phyloP scores from a whole-genome alignment of 1,140 invertebrate genomes.

The Ostrea denselamellosa region DNA sequence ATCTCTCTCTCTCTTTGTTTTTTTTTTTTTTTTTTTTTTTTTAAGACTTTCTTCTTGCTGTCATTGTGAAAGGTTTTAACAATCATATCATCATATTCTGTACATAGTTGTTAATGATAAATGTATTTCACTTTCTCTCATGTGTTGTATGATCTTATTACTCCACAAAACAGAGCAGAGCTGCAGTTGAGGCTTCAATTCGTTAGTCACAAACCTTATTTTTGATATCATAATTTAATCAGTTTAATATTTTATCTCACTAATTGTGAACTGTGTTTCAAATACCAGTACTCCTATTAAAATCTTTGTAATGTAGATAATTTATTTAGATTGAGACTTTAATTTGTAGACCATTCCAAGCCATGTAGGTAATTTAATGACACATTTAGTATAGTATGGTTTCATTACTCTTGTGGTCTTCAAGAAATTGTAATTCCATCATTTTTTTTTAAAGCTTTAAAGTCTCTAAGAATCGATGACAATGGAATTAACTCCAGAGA shows the following conservation, averaged over 20 bases:
- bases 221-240: too few species aligned
- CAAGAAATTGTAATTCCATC: not conserved
- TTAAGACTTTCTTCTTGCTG: not conserved
- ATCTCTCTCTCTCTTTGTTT: too few species aligned
- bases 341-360: too few species aligned
- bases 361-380: too few species aligned
- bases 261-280: too few species aligned
- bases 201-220: not conserved
- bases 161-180: slow-evolving; percentile 20
- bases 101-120: slow-evolving; percentile 24
- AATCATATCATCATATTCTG: slow-evolving; percentile 16
- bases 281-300: too few species aligned
- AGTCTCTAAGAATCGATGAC: not conserved
- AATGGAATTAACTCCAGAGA: not conserved
- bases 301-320: too few species aligned
- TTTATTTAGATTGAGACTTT: too few species aligned
- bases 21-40: too few species aligned
- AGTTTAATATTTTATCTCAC: too few species aligned
- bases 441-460: not conserved
- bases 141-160: slow-evolving; percentile 3
- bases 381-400: too few species aligned
- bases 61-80: not conserved
- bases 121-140: not conserved
- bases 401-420: not conserved
- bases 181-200: not conserved